A percentile compares a stretch with the other conserved stretches of the same genome.
Conservation (phyloP, 2,113 vertebrate species). For the Hepsetus odoe region DNA sequence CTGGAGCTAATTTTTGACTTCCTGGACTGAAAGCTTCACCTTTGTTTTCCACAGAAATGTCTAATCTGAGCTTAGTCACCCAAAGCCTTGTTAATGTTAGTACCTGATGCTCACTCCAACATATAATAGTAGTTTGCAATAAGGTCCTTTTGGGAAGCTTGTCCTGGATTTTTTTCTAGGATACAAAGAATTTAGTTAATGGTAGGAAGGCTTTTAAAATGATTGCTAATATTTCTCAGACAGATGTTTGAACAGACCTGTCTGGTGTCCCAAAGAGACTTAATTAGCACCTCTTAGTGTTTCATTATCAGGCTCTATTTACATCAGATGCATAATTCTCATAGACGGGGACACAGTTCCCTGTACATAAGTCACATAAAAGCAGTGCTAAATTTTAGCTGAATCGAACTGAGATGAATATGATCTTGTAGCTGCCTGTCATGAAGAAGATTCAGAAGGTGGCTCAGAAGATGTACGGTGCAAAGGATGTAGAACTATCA, state of each 20-base stretch:
- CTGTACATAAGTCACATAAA: background rate
- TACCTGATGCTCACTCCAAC: too few relatives aligned
- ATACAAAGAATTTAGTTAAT: background rate
- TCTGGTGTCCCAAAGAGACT: background rate
- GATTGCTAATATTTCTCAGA: background rate
- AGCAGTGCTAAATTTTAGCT: background rate
- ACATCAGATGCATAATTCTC: background rate
- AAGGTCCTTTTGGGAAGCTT: too few relatives aligned
- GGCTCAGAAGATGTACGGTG: conserved; percentile 82
- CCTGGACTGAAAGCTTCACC: too few relatives aligned
- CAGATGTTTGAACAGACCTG: background rate
- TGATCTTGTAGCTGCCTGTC: conserved; percentile 73
- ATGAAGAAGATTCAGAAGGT: conserved; percentile 83
- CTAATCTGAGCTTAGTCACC: too few relatives aligned
- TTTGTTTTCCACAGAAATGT: too few relatives aligned
- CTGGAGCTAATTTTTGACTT: background rate
- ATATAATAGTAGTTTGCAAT: too few relatives aligned
- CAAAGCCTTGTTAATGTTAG: too few relatives aligned
- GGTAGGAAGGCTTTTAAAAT: background rate
- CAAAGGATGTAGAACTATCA: conserved; percentile 79
- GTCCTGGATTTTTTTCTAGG: background rate
- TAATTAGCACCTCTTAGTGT: conserved; percentile 45
- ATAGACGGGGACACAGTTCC: conserved; percentile 20
- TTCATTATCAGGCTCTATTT: conserved; percentile 46
- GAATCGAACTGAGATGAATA: background rate